A percentile compares a stretch with the other conserved stretches of the same genome.
Evolutionary conservation across 2,113 vertebrate genomes (phyloP).

Genomic region (Oenanthe oenanthe): DNA sequence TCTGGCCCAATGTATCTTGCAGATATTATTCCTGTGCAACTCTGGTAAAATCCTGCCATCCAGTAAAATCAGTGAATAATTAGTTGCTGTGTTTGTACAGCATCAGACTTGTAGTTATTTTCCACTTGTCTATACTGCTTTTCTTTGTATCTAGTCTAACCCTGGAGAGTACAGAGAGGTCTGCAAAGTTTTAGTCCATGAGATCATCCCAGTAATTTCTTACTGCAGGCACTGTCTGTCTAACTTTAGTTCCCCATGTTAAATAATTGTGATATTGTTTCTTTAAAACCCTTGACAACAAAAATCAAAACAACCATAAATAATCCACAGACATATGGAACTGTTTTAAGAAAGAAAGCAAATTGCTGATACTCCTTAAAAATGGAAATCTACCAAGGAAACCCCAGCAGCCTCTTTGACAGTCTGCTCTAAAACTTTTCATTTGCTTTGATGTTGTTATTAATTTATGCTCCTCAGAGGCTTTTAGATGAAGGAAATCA

Average conservation of each 20-base stretch:
- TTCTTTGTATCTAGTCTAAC: conserved; percentile 18
- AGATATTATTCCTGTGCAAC: not conserved
- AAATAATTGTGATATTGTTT: conserved; percentile 37
- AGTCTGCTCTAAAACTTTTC: not conserved
- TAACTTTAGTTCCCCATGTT: conserved; percentile 5
- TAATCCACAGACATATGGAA: conserved; percentile 57
- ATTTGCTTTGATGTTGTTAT: conserved; percentile 44
- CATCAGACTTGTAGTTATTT: not conserved
- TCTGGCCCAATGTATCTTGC: not conserved
- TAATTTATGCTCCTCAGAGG: conserved; percentile 65
- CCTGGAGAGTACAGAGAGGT: conserved; percentile 1
- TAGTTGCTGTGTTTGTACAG: not conserved
- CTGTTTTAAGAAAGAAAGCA: conserved; percentile 57
- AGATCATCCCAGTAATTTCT: conserved; percentile 39
- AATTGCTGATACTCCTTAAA: conserved; percentile 40
- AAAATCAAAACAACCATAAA: conserved; percentile 51
- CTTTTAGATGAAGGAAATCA: conserved; percentile 56
- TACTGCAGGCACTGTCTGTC: conserved; percentile 16
- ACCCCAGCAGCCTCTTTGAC: conserved; percentile 44
- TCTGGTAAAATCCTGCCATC: not conserved
- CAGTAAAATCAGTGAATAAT: conserved; percentile 9
- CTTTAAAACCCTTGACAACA: conserved; percentile 58
- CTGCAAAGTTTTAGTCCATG: conserved; percentile 39
- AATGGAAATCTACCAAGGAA: conserved; percentile 55
- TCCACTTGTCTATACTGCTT: conserved; percentile 13